Conservation (phyloP, 1,140 invertebrate species). For the Lasioglossum albipes region DNA sequence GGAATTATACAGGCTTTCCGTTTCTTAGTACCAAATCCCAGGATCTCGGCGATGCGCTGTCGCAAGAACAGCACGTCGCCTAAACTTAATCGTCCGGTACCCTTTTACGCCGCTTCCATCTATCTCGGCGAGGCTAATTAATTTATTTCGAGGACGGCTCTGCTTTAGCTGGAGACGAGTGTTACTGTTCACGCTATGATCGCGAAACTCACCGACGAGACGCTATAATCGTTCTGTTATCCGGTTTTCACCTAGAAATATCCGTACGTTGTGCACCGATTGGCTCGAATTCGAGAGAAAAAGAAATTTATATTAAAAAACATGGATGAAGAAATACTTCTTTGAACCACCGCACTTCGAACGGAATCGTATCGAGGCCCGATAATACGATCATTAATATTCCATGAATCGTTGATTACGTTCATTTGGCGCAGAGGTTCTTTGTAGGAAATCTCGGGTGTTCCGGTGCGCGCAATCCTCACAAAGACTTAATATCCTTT, state of each 20-base stretch:
- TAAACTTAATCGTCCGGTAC: constrained; percentile 42
- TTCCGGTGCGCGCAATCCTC: not conserved
- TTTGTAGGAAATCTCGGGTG: not conserved
- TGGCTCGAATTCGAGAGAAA: no score
- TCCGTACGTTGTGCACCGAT: no score
- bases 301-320: no score
- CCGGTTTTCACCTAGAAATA: no score
- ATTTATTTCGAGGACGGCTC: constrained; percentile 51
- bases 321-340: no score
- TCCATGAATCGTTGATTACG: not conserved
- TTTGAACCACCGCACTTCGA: no score
- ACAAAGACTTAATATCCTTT: constrained; percentile 16
- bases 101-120: not conserved
- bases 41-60: not conserved
- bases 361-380: no score
- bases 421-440: not conserved
- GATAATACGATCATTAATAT: not conserved
- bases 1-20: constrained; percentile 29
- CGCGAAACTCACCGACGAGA: no score
- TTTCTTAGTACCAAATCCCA: constrained; percentile 32
- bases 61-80: constrained; percentile 16
- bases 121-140: constrained; percentile 38
- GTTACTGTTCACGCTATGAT: not conserved
- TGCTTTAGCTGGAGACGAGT: not conserved
- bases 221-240: no score